These are phyloP conservation scores for Corythornis vintsioides DNA, from an alignment of 2,113 vertebrate genomes.

Conservation along the genomic window DNA sequence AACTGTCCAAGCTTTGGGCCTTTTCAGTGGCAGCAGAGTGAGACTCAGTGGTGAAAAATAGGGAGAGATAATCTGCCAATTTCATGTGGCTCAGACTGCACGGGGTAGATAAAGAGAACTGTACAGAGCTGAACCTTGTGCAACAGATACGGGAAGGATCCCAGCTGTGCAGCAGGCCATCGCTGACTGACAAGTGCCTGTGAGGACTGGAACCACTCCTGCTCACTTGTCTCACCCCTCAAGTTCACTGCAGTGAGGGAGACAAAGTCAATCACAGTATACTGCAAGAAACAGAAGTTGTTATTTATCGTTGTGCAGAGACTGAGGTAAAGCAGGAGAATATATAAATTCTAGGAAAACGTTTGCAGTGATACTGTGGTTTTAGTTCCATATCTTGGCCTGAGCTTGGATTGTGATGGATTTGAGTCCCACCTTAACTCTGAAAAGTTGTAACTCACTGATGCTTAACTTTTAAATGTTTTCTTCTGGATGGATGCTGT, in stretches of 20 bases:
- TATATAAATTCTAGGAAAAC: neutral
- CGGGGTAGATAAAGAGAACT: neutral
- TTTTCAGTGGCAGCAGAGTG: neutral
- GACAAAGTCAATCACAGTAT: neutral
- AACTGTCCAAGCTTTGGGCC: neutral
- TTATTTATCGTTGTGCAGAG: neutral
- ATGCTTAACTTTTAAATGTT: neutral
- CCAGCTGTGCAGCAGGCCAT: fast-evolving
- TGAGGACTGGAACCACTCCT: neutral
- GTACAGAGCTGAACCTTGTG: neutral
- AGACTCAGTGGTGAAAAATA: neutral
- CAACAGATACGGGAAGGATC: neutral
- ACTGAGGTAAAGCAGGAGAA: neutral
- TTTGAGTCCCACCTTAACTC: neutral
- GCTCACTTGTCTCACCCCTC: neutral
- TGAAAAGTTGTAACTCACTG: neutral
- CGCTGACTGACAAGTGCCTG: neutral
- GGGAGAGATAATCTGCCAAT: neutral
- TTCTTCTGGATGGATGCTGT: neutral
- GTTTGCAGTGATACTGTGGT: neutral
- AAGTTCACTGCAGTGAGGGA: neutral
- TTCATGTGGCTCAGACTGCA: neutral
- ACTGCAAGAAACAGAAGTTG: neutral
- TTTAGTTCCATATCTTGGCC: neutral
- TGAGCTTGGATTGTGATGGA: neutral